These are phyloP conservation scores for Rana temporaria DNA, from an alignment of 2,113 vertebrate genomes.

Conservation along the genomic window DNA sequence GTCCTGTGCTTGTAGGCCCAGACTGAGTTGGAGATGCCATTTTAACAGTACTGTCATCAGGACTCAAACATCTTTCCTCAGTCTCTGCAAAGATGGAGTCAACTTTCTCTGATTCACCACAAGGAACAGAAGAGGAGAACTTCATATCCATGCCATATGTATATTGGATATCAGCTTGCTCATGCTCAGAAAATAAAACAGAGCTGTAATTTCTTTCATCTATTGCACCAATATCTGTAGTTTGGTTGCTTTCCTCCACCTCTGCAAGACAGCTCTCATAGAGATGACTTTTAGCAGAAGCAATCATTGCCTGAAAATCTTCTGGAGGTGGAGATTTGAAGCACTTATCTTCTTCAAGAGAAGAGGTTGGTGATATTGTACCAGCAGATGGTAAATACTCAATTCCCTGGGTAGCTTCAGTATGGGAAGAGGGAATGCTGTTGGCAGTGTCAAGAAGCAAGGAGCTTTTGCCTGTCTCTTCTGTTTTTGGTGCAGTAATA, in stretches of 20 bases:
- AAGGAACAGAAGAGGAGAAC: conserved; percentile 45
- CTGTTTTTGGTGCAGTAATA: conserved; percentile 90
- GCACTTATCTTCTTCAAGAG: conserved; percentile 94
- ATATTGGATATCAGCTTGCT: conserved; percentile 22
- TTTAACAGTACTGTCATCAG: conserved; percentile 93
- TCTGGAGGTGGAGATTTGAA: conserved; percentile 95
- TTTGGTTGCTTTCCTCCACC: conserved; percentile 77
- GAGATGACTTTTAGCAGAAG: conserved; percentile 74
- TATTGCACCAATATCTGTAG: conserved; percentile 78
- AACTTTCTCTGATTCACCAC: conserved; percentile 58
- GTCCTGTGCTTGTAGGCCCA: conserved; percentile 89
- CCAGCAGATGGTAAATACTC: conserved; percentile 94
- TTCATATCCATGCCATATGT: conserved; percentile 54
- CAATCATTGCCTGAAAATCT: conserved; percentile 82
- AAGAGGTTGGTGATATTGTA: conserved; percentile 96
- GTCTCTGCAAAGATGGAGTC: conserved; percentile 75
- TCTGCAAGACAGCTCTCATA: conserved; percentile 68
- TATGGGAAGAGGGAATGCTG: conserved; percentile 84
- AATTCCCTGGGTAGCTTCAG: conserved; percentile 88
- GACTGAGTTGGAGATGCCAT: conserved; percentile 92
- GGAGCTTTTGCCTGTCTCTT: conserved; percentile 89
- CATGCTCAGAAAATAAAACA: conserved; percentile 69
- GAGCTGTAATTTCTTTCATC: conserved; percentile 79
- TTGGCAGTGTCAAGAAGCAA: conserved; percentile 87
- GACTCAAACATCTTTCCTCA: conserved; percentile 90